phyloP scores from a whole-genome alignment of 2,113 vertebrate species.

The Paedocypris sp. region DNA sequence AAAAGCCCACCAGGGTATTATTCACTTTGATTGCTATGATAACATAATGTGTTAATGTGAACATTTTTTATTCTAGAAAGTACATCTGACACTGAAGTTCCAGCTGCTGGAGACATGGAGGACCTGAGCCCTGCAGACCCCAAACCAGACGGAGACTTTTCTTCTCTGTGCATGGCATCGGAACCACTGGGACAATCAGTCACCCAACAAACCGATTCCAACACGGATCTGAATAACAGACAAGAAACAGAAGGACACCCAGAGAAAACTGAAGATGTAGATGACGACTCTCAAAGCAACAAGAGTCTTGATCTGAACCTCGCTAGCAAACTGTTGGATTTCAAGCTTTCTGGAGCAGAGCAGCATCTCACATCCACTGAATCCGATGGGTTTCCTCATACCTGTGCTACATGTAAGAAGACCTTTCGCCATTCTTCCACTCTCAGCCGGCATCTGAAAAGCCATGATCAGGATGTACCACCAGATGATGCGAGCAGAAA shows the following conservation, averaged over 20 bases:
- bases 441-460: slow-evolving; percentile 81
- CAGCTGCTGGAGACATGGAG: slow-evolving; percentile 47
- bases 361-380: slow-evolving; percentile 2
- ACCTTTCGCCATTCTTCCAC: slow-evolving; percentile 86
- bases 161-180: background rate
- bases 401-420: slow-evolving; percentile 78
- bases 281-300: slow-evolving; percentile 84
- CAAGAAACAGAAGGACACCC: background rate
- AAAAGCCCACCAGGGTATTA: too few species aligned
- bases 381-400: slow-evolving; percentile 50
- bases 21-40: too few species aligned
- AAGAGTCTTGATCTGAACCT: slow-evolving; percentile 90
- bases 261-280: background rate
- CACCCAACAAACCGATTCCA: slow-evolving; percentile 23
- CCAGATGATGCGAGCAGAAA: slow-evolving; percentile 19
- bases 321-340: slow-evolving; percentile 85
- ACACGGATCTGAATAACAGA: background rate
- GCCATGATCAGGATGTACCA: slow-evolving; percentile 51
- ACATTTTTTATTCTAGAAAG: slow-evolving; percentile 60
- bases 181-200: slow-evolving; percentile 38
- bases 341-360: slow-evolving; percentile 63
- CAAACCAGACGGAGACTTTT: slow-evolving; percentile 25
- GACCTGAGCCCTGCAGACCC: slow-evolving; percentile 51
- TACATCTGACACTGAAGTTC: slow-evolving; percentile 68
- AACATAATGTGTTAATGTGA: too few species aligned